A percentile compares a stretch with the other conserved stretches of the same genome.
phyloP scores from a whole-genome alignment of 37 sponge, comb jelly and placozoan species.

The Bolinopsis microptera region DNA sequence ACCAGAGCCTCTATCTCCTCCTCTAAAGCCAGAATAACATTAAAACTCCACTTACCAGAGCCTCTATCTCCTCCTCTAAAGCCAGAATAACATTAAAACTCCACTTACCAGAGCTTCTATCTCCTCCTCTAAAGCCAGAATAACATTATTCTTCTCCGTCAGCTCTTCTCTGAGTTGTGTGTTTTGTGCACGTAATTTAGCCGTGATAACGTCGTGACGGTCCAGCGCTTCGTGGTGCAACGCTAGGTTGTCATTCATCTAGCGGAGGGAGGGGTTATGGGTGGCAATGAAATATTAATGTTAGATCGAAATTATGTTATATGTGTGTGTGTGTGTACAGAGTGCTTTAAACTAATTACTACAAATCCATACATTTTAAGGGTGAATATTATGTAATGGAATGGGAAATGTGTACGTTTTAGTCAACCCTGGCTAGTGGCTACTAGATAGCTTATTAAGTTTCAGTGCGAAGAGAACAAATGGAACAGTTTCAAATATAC shows the following conservation, averaged over 20 bases:
- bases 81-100: too few species aligned
- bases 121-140: conserved; percentile 5
- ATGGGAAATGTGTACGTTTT: too few species aligned
- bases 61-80: background rate
- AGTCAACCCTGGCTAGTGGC: too few species aligned
- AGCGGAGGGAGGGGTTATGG: background rate
- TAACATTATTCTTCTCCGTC: conserved; percentile 45
- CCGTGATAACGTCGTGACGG: conserved; percentile 19
- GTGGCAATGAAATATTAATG: background rate
- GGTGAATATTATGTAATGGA: too few species aligned
- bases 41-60: background rate
- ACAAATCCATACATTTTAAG: too few species aligned
- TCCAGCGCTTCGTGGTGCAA: background rate
- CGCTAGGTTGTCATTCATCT: background rate
- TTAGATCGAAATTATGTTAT: too few species aligned
- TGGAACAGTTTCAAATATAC: too few species aligned
- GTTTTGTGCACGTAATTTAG: background rate
- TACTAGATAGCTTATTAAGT: too few species aligned
- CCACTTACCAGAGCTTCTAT: conserved; percentile 33
- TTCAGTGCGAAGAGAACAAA: too few species aligned
- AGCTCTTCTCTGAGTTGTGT: background rate
- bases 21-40: too few species aligned
- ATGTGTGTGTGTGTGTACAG: too few species aligned
- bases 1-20: background rate
- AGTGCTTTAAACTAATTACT: too few species aligned